These are phyloP conservation scores for Capreolus pygargus DNA, from an alignment of 2,113 vertebrate genomes.

Conservation along the genomic window DNA sequence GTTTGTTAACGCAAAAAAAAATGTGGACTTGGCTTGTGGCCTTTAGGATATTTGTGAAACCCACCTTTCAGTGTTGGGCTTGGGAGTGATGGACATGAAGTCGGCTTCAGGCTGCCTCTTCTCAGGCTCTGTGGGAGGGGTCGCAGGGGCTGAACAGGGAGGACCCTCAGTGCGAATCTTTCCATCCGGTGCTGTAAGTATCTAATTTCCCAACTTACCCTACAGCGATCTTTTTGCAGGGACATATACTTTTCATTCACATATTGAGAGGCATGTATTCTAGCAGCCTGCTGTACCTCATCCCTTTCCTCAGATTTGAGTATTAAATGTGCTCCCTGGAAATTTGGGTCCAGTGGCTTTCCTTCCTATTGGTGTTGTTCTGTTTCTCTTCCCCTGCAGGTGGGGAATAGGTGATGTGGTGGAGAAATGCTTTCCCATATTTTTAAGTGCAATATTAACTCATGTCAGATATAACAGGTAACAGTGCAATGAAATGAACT, in stretches of 20 bases:
- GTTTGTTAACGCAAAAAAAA: not conserved
- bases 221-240: not conserved
- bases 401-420: not conserved
- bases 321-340: not conserved
- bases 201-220: not conserved
- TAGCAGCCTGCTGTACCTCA: fast-evolving
- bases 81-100: fast-evolving
- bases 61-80: fast-evolving
- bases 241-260: not conserved
- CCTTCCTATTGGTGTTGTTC: not conserved
- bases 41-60: too few species aligned
- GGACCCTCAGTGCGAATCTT: fast-evolving
- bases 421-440: conserved; percentile 44
- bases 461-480: conserved; percentile 76
- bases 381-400: not conserved
- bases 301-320: not conserved
- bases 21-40: not conserved
- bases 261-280: not conserved
- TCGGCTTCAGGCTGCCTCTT: not conserved
- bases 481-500: conserved; percentile 74
- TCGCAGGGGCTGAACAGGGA: fast-evolving
- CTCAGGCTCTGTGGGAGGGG: fast-evolving
- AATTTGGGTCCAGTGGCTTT: not conserved
- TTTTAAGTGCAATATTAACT: conserved; percentile 78
- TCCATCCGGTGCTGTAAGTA: not conserved